Conservation (phyloP, 2,888 invertebrate genomes). For the Tetrapedia diversipes region DNA sequence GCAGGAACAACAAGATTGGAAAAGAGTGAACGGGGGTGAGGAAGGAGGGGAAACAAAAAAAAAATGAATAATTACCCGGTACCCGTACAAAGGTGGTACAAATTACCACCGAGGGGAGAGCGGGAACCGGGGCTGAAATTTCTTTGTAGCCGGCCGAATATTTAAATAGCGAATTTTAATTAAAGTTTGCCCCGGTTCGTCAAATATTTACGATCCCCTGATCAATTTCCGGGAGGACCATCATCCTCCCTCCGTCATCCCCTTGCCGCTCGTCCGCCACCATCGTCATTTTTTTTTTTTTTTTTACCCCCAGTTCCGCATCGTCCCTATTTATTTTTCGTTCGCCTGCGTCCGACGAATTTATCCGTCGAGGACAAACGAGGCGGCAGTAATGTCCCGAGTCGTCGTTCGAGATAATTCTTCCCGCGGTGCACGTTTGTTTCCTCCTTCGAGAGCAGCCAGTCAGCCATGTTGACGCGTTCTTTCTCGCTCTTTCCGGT, state of each 20-base stretch:
- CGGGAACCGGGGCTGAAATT: constrained; percentile 17
- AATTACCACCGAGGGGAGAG: too few relatives aligned
- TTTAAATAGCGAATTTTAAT: constrained; percentile 64
- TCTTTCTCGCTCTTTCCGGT: neutral
- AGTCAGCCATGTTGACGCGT: constrained; percentile 24
- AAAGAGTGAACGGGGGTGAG: neutral
- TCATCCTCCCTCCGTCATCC: neutral
- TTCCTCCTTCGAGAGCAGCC: constrained; percentile 16
- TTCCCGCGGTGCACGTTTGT: constrained; percentile 39
- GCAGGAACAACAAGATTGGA: neutral
- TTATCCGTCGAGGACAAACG: constrained; percentile 53
- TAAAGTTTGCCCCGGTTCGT: constrained; percentile 50
- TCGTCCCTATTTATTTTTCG: constrained; percentile 54
- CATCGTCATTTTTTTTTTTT: too few relatives aligned
- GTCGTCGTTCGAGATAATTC: constrained; percentile 49
- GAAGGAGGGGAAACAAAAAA: neutral
- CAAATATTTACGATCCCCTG: constrained; percentile 61
- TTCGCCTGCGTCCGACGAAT: constrained; percentile 36
- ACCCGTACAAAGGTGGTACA: neutral
- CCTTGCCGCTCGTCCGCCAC: neutral
- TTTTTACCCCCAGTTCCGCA: neutral
- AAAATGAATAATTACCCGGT: neutral
- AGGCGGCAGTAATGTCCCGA: constrained; percentile 49
- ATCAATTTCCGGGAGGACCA: constrained; percentile 55
- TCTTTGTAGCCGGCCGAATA: constrained; percentile 51